Evolutionary conservation across 2,888 invertebrate species (phyloP).

Genomic region (Mesorhabditis belari): DNA sequence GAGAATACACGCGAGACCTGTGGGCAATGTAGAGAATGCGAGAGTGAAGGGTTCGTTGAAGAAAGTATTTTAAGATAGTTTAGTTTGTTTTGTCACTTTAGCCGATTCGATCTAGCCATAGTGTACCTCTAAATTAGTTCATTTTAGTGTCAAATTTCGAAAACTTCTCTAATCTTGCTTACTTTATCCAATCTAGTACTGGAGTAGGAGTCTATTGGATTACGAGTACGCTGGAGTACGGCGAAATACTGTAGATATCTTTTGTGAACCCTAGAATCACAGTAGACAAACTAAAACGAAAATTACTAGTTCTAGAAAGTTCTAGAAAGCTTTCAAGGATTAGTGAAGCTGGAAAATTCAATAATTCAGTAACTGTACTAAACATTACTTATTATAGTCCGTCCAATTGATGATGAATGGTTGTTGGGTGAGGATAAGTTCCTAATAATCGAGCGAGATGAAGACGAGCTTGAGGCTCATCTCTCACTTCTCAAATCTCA

Average conservation of each 20-base stretch:
- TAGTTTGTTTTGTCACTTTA: not conserved
- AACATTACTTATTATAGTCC: not conserved
- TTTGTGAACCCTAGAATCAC: no score
- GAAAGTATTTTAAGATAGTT: no score
- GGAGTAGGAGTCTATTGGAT: constrained; percentile 1
- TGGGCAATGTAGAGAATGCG: constrained; percentile 12
- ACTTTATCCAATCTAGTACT: no score
- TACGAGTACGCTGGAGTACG: no score
- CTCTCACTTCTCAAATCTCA: not conserved
- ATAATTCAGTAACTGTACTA: not conserved
- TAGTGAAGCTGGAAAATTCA: not conserved
- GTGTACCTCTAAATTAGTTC: no score
- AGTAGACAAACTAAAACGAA: no score
- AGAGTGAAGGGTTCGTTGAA: not conserved
- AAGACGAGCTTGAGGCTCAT: not conserved
- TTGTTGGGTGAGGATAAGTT: not conserved
- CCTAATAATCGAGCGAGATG: not conserved
- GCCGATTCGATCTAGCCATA: not conserved
- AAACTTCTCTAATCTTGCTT: no score
- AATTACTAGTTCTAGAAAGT: no score
- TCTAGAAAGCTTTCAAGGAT: not conserved
- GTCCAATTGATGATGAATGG: not conserved
- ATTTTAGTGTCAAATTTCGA: no score
- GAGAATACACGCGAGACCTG: constrained; percentile 8
- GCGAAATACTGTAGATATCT: no score